These are phyloP conservation scores for Luperina testacea DNA, from an alignment of 2,888 invertebrate species.

Conservation along the genomic window DNA sequence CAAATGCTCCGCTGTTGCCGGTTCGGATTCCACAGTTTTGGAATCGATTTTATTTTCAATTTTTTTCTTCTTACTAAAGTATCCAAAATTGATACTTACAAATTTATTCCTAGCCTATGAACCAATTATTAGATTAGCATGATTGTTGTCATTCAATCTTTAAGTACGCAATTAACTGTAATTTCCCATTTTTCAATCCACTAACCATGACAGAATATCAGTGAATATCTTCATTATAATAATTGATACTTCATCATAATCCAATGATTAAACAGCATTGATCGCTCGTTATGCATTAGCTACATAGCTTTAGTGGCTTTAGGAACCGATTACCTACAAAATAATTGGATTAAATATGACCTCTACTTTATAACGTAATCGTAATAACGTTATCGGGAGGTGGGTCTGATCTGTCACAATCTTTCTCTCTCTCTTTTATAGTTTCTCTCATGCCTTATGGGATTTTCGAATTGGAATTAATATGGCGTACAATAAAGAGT, in stretches of 20 bases:
- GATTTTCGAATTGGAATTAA: not conserved
- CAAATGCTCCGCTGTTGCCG: conserved; percentile 9
- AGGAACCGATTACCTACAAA: conserved; percentile 18
- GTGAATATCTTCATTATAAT: conserved; percentile 30
- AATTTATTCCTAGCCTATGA: not conserved
- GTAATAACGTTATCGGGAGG: not conserved
- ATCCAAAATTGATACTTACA: not conserved
- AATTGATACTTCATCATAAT: conserved; percentile 26
- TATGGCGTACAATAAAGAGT: not conserved
- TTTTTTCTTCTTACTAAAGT: not conserved
- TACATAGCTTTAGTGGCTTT: conserved; percentile 20
- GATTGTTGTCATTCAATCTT: conserved; percentile 4
- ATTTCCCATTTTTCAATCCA: conserved; percentile 17
- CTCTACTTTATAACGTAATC: no score
- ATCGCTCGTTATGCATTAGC: conserved; percentile 10
- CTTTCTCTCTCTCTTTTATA: not conserved
- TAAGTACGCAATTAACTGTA: not conserved
- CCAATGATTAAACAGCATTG: conserved; percentile 14
- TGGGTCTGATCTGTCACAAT: not conserved
- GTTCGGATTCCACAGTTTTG: not conserved
- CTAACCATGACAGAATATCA: not conserved
- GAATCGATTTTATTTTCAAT: conserved; percentile 15
- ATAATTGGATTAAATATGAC: conserved; percentile 37
- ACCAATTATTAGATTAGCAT: conserved; percentile 5
- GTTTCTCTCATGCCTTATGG: not conserved